phyloP scores from a whole-genome alignment of 30 jellyfish, hydroid and myxozoan species.

The Aurelia aurita region DNA sequence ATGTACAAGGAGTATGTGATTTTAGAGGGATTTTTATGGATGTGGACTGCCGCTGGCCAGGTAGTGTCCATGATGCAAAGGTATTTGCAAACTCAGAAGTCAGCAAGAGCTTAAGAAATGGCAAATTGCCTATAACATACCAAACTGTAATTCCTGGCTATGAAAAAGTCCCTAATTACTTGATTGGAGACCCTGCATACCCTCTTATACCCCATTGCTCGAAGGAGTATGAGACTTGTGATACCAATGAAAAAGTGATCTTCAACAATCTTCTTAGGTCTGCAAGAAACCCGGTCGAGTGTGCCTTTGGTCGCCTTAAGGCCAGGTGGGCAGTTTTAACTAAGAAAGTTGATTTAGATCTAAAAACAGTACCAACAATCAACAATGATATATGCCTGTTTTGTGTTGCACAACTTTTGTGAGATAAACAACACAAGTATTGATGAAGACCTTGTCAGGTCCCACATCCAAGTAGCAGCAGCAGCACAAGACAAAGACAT shows the following conservation, averaged over 20 bases:
- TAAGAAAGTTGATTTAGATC: constrained; percentile 48
- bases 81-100: constrained; percentile 37
- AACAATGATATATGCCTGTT: constrained; percentile 64
- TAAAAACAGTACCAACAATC: constrained; percentile 51
- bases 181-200: constrained; percentile 85
- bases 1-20: constrained; percentile 40
- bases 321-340: constrained; percentile 74
- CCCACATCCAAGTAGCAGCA: constrained; percentile 10
- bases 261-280: constrained; percentile 50
- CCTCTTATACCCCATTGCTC: constrained; percentile 77
- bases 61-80: constrained; percentile 44
- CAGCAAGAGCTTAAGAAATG: background rate
- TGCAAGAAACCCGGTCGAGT: constrained; percentile 71
- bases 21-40: constrained; percentile 29
- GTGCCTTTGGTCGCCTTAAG: constrained; percentile 82
- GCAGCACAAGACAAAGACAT: constrained; percentile 14
- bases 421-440: constrained; percentile 15
- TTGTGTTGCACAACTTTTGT: background rate
- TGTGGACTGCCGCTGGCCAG: constrained; percentile 42
- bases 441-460: constrained; percentile 31
- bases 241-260: constrained; percentile 37
- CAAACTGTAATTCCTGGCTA: background rate
- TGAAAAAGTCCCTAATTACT: constrained; percentile 41
- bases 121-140: constrained; percentile 8
- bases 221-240: constrained; percentile 70